A percentile compares a stretch with the other conserved stretches of the same genome.
These are phyloP conservation scores for Erythrolamprus reginae DNA, from an alignment of 2,113 vertebrate genomes.

Conservation along the genomic window DNA sequence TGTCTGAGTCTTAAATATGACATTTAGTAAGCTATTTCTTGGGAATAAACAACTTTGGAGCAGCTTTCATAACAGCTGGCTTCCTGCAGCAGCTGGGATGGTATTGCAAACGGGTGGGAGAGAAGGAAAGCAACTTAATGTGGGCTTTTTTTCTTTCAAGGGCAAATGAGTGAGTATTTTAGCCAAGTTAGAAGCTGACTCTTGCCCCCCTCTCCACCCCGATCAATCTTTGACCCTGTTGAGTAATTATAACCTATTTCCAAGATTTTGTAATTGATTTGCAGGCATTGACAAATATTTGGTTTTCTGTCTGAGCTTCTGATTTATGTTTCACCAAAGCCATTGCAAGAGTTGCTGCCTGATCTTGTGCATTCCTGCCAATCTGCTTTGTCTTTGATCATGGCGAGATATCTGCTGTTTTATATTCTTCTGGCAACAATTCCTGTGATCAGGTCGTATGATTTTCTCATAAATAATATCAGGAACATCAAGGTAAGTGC, in stretches of 20 bases:
- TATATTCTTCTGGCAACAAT: neutral
- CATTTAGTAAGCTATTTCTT: neutral
- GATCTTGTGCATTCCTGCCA: neutral
- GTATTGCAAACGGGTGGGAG: neutral
- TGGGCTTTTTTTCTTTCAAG: neutral
- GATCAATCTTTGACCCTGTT: neutral
- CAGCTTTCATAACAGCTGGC: neutral
- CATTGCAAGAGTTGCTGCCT: neutral
- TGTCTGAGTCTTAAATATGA: neutral
- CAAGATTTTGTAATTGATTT: neutral
- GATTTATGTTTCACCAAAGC: neutral
- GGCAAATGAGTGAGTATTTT: neutral
- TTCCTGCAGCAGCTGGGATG: neutral
- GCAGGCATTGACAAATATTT: neutral
- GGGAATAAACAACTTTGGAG: neutral
- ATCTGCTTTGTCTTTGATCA: neutral
- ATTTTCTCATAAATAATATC: conserved; percentile 6
- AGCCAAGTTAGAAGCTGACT: neutral
- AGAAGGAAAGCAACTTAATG: neutral
- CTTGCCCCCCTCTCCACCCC: neutral
- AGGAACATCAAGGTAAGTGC: conserved; percentile 13
- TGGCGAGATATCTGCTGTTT: neutral
- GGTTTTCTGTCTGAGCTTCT: neutral
- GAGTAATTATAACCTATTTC: neutral
- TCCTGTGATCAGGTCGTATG: neutral